Base-by-base conservation (phyloP, 2,797 vertebrate species). In the Margarornis squamiger region DNA sequence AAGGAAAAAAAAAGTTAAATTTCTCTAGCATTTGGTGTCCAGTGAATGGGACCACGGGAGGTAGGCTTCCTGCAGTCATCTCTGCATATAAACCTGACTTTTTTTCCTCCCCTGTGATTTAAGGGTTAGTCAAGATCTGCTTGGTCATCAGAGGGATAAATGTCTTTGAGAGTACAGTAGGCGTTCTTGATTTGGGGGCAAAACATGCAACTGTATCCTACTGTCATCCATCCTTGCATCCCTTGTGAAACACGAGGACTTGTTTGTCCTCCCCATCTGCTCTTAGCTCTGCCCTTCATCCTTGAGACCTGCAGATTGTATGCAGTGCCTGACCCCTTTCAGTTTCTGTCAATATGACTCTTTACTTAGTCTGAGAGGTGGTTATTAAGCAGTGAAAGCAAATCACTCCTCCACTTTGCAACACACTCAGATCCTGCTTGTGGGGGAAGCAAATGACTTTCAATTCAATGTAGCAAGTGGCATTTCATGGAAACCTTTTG, bases 381-480 rank as follows among this genome's bases (percentile, higher is more conserved):
- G 71, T 76, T 96, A 82, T 96, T 85, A 89, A 70, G 48, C 55
- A 59, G 46, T 48, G 77, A 92, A 89, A 88, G 86, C 71, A 93
- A 78, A 92, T 68, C 55, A 70, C 29, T 95, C 74, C 91, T 93
- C 84, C 78, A 45, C 88, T 89, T 66, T 52, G 67, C 51, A 90
- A 15, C 52, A 73, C 55, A 41, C n/a, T 76, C 67, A 52, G 51
- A 84, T 84, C 63, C 45, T 85, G 71, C 59, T 89, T 43, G 32
- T 51, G n/a, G 26, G 52, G 51, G 54, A 78, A 87, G 89, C 22
- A 79, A 81, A 80, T 67, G 34, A 81, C 70, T 93, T 86, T 71
- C 51, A 62, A 14, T 86, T 92, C 88, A 66, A 57, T n/a, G 38
- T 78, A 68, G 77, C 30, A 77, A 82, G 51, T 85, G 80, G 18